A percentile compares a stretch with the other conserved stretches of the same genome.
phyloP scores from a whole-genome alignment of 2,113 vertebrate species.

The Gadus macrocephalus region DNA sequence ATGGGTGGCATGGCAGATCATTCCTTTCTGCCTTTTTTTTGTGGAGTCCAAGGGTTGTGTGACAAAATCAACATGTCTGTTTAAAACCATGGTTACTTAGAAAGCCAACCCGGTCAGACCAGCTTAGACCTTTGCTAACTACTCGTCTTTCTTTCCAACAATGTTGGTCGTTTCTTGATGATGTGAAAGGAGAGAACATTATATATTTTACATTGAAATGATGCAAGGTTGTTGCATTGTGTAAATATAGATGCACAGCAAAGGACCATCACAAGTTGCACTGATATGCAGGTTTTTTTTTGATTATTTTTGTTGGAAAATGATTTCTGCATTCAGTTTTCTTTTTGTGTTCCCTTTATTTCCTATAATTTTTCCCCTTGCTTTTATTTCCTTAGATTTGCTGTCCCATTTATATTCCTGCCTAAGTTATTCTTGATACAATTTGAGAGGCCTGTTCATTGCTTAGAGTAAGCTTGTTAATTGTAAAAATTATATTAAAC shows the following conservation, averaged over 20 bases:
- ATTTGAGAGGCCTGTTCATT: no score
- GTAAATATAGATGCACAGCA: constrained; percentile 42
- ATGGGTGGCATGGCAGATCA: constrained; percentile 21
- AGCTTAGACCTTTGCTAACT: constrained; percentile 2
- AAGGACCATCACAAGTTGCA: constrained; percentile 10
- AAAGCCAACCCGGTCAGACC: constrained; percentile 7
- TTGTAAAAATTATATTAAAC: no score
- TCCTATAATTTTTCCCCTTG: constrained; percentile 3
- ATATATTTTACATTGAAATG: no score
- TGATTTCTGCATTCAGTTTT: constrained; percentile 25
- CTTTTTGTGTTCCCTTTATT: not conserved
- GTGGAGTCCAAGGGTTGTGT: constrained; percentile 48
- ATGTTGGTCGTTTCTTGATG: no score
- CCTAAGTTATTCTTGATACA: no score
- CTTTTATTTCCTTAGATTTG: constrained; percentile 36
- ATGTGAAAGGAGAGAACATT: no score
- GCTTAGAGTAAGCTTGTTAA: no score
- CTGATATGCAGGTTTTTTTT: constrained; percentile 23
- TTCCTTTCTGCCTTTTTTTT: constrained; percentile 34
- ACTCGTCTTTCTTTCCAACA: no score
- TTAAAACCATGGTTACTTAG: constrained; percentile 47
- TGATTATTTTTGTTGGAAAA: constrained; percentile 52
- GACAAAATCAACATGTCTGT: constrained; percentile 60
- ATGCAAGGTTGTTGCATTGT: not conserved
- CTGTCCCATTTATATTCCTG: not conserved